Evolutionary conservation across 2,113 vertebrate species (phyloP).

Genomic region (Anguilla japonica): DNA sequence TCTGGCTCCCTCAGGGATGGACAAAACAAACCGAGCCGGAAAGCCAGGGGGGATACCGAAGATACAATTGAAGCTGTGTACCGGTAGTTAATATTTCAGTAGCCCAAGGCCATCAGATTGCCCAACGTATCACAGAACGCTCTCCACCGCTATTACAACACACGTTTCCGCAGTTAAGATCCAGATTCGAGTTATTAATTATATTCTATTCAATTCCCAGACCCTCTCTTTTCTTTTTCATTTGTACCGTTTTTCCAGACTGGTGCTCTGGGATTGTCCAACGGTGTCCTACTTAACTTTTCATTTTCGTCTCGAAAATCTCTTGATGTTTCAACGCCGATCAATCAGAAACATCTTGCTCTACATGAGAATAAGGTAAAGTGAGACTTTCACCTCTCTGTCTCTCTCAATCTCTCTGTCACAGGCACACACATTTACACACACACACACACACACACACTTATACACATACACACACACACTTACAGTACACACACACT

Average conservation of each 20-base stretch:
- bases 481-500: no score
- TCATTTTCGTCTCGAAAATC: constrained; percentile 73
- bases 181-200: constrained; percentile 76
- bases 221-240: constrained; percentile 74
- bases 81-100: constrained; percentile 77
- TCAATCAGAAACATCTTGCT: constrained; percentile 64
- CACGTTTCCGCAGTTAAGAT: constrained; percentile 65
- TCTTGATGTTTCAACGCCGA: constrained; percentile 63
- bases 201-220: constrained; percentile 77
- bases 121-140: constrained; percentile 67
- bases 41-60: constrained; percentile 72
- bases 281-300: constrained; percentile 77
- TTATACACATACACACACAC: no score
- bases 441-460: background rate
- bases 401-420: constrained; percentile 3
- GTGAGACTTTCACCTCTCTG: constrained; percentile 28
- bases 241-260: constrained; percentile 71
- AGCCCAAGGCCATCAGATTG: constrained; percentile 71
- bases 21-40: constrained; percentile 64
- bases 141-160: constrained; percentile 72
- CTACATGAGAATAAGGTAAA: constrained; percentile 63
- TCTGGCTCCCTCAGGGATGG: constrained; percentile 67
- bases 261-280: constrained; percentile 66
- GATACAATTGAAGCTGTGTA: constrained; percentile 68
- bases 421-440: background rate